Evolutionary conservation across 2,113 vertebrate genomes (phyloP).

Genomic region (Poeciliopsis retropinna): DNA sequence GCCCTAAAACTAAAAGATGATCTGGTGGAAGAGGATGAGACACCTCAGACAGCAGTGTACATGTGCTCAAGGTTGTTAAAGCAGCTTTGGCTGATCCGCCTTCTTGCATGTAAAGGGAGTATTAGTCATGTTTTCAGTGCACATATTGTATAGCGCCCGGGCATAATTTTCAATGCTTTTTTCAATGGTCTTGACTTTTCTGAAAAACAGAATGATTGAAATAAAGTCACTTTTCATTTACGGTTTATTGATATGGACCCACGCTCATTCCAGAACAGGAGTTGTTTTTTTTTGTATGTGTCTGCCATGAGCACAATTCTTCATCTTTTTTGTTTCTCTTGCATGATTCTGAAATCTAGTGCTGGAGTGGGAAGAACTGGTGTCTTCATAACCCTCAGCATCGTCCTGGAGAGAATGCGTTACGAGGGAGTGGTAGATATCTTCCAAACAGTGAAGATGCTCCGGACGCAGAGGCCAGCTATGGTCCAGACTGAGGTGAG

Average conservation of each 20-base stretch:
- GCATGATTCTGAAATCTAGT: constrained; percentile 70
- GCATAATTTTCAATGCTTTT: neutral
- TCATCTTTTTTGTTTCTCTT: neutral
- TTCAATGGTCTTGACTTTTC: neutral
- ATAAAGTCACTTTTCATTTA: neutral
- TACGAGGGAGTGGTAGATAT: constrained; percentile 98
- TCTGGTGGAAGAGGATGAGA: no score
- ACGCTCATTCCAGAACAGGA: no score
- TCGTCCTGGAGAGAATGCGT: constrained; percentile 97
- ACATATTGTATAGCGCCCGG: neutral
- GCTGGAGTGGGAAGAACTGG: constrained; percentile 95
- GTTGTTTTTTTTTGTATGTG: neutral
- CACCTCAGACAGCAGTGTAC: no score
- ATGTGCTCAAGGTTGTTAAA: no score
- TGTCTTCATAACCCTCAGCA: constrained; percentile 96
- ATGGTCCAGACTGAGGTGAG: constrained; percentile 99
- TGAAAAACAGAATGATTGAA: neutral
- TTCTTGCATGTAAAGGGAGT: no score
- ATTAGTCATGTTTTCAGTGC: neutral
- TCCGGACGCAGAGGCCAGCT: constrained; percentile 95
- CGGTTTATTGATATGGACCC: neutral
- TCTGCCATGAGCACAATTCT: neutral
- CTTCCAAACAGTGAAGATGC: constrained; percentile 99
- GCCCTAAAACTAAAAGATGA: no score
- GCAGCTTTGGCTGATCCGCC: no score